Evolutionary conservation across 2,888 invertebrate species (phyloP).

Genomic region (Taphrorychus bicolor): DNA sequence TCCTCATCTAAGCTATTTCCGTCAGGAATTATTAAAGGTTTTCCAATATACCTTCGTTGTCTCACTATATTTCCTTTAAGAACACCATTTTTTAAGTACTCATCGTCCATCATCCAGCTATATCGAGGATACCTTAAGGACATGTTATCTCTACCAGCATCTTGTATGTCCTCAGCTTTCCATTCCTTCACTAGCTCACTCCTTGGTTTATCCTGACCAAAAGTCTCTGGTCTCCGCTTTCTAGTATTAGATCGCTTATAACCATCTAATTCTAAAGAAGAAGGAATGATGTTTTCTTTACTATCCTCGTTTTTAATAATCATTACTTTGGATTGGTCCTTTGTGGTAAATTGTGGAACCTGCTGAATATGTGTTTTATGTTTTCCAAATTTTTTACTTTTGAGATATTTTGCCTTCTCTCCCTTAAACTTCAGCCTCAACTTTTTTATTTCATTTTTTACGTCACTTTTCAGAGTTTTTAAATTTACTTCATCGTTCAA

Average conservation of each 20-base stretch:
- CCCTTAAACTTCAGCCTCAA: background rate
- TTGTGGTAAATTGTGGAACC: background rate
- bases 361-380: background rate
- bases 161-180: slow-evolving; percentile 46
- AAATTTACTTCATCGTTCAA: slow-evolving; percentile 1
- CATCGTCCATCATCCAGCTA: slow-evolving; percentile 18
- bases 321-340: background rate
- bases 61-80: slow-evolving; percentile 2
- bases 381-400: slow-evolving; percentile 9
- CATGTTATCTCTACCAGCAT: slow-evolving; percentile 25
- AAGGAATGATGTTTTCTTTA: background rate
- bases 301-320: slow-evolving; percentile 2
- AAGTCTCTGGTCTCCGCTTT: slow-evolving; percentile 25
- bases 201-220: slow-evolving; percentile 44
- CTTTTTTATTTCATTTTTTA: slow-evolving; percentile 7
- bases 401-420: slow-evolving; percentile 18
- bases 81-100: slow-evolving; percentile 15
- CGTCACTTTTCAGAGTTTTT: background rate
- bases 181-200: slow-evolving; percentile 43
- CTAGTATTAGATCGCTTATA: slow-evolving; percentile 39
- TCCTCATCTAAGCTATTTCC: background rate
- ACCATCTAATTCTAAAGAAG: background rate
- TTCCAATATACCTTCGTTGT: background rate
- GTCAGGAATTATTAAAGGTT: background rate
- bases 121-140: slow-evolving; percentile 14